Conservation (phyloP, 1,140 invertebrate genomes). For the Helicoverpa armigera region DNA sequence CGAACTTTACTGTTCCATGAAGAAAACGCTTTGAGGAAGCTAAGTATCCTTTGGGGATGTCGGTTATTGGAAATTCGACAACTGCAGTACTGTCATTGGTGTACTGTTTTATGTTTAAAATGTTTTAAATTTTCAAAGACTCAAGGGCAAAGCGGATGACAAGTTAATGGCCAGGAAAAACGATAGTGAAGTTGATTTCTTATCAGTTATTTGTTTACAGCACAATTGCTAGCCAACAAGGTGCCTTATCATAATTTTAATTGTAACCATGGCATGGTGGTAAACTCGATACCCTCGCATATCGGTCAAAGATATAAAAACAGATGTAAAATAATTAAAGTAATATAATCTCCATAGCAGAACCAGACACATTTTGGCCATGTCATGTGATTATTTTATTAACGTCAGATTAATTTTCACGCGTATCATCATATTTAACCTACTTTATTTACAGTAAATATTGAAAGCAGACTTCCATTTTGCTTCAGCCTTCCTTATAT, state of each 20-base stretch:
- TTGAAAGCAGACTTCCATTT: background rate
- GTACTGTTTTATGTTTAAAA: background rate
- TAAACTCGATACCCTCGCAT: background rate
- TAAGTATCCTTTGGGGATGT: too few species aligned
- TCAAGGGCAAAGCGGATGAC: background rate
- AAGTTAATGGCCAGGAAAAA: background rate
- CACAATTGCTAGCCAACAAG: background rate
- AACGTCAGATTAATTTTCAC: conserved; percentile 3
- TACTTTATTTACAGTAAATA: conserved; percentile 14
- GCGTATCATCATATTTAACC: conserved; percentile 1
- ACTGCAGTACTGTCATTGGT: too few species aligned
- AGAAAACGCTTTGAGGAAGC: too few species aligned
- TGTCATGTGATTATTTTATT: conserved; percentile 9
- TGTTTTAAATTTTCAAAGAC: background rate
- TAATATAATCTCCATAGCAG: background rate
- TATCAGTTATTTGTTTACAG: background rate
- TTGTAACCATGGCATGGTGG: background rate
- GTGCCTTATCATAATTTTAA: background rate
- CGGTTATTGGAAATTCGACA: too few species aligned
- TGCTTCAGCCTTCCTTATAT: background rate
- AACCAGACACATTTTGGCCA: conserved; percentile 30
- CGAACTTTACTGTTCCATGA: too few species aligned
- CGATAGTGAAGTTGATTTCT: conserved; percentile 6
- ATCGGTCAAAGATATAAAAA: conserved; percentile 13
- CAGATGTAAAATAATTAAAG: conserved; percentile 21